These are phyloP conservation scores for Cotesia glomerata DNA, from an alignment of 1,140 invertebrate species.

Conservation along the genomic window DNA sequence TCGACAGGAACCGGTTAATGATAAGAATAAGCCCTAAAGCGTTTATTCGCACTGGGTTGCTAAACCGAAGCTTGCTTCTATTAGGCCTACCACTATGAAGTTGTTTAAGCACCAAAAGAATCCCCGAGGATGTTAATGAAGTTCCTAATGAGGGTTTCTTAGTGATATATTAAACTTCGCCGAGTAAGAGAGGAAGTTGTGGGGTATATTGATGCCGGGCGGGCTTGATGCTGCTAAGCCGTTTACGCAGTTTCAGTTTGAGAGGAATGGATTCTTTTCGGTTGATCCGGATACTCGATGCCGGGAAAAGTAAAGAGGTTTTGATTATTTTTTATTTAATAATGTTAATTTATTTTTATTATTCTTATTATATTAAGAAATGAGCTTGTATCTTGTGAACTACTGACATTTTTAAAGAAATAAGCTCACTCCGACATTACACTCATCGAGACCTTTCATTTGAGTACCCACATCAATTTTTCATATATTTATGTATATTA, in stretches of 20 bases:
- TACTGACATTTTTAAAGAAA: too few relatives aligned
- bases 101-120: constrained; percentile 97
- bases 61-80: constrained; percentile 79
- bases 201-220: constrained; percentile 79
- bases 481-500: too few relatives aligned
- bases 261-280: constrained; percentile 95
- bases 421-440: too few relatives aligned
- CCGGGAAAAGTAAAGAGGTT: constrained; percentile 68
- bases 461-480: too few relatives aligned
- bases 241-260: constrained; percentile 95
- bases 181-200: constrained; percentile 78
- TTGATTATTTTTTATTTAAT: too few relatives aligned
- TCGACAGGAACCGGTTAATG: constrained; percentile 68
- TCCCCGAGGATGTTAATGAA: constrained; percentile 89
- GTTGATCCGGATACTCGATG: constrained; percentile 86
- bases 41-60: constrained; percentile 99
- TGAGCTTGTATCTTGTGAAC: too few relatives aligned
- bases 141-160: constrained; percentile 93
- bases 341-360: too few relatives aligned
- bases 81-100: constrained; percentile 89
- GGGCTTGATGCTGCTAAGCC: constrained; percentile 75
- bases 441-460: too few relatives aligned
- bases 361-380: too few relatives aligned
- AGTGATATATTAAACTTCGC: constrained; percentile 86
- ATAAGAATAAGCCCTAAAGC: constrained; percentile 89